Evolutionary conservation across 2,888 invertebrate species (phyloP).

Genomic region (Stenolophus ochropezus): DNA sequence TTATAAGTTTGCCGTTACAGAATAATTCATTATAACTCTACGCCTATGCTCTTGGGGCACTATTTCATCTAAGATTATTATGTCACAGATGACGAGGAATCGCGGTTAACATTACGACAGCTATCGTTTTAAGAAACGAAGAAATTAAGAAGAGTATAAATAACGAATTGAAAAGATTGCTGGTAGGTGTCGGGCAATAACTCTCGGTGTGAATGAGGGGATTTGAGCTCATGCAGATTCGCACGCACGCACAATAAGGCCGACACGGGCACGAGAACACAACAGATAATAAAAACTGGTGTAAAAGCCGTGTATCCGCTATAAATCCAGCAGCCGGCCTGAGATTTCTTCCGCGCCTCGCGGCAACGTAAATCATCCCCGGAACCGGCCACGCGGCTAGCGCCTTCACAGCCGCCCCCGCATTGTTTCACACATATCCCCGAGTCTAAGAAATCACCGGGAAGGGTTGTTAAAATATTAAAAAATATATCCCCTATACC

Average conservation of each 20-base stretch:
- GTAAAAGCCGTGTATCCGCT: constrained; percentile 57
- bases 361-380: constrained; percentile 32
- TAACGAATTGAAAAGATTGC: background rate
- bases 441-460: too few species aligned
- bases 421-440: too few species aligned
- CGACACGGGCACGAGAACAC: constrained; percentile 29
- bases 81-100: too few species aligned
- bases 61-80: too few species aligned
- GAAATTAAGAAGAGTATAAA: background rate
- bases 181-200: background rate
- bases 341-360: constrained; percentile 40
- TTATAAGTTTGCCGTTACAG: too few species aligned
- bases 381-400: background rate
- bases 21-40: too few species aligned
- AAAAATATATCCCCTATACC: too few species aligned
- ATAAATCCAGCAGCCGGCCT: constrained; percentile 39
- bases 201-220: background rate
- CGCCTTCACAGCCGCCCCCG: too few species aligned
- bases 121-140: too few species aligned
- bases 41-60: too few species aligned
- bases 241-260: constrained; percentile 34
- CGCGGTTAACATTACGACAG: too few species aligned
- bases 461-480: too few species aligned
- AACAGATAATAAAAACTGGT: constrained; percentile 56
- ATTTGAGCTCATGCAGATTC: background rate